These are phyloP conservation scores for Leptosomus discolor DNA, from an alignment of 2,113 vertebrate genomes.

Conservation along the genomic window DNA sequence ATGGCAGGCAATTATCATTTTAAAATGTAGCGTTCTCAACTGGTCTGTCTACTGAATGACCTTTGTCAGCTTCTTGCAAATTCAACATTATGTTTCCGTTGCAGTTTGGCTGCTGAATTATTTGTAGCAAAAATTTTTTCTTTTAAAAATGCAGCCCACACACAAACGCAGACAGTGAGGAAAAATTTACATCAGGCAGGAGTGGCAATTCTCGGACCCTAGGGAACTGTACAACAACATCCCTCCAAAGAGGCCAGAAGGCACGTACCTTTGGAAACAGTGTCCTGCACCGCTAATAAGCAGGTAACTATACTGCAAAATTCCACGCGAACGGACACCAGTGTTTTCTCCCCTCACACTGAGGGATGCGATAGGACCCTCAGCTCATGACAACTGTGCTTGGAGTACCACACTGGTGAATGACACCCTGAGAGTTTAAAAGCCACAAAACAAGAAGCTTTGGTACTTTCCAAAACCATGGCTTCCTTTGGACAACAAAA, in stretches of 20 bases:
- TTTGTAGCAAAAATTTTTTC: not conserved
- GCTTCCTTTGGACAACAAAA: not conserved
- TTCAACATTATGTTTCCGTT: not conserved
- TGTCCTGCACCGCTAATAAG: not conserved
- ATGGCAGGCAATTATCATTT: not conserved
- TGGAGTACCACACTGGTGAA: not conserved
- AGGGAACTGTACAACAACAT: not conserved
- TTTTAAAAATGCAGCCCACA: not conserved
- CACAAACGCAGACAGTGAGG: fast-evolving
- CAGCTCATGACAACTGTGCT: not conserved
- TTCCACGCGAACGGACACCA: not conserved
- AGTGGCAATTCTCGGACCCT: not conserved
- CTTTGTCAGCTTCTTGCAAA: not conserved
- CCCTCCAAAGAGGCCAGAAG: not conserved
- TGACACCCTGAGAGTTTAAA: not conserved
- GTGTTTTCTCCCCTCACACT: not conserved
- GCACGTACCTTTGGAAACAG: not conserved
- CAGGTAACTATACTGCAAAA: not conserved
- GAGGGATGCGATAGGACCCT: not conserved
- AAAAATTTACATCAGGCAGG: not conserved
- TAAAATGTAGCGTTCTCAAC: not conserved
- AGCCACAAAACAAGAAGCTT: not conserved
- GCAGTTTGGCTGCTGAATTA: not conserved
- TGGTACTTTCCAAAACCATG: not conserved
- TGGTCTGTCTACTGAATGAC: not conserved